Conservation (phyloP, 2,797 vertebrate genomes). For the Poeciliopsis infans region DNA sequence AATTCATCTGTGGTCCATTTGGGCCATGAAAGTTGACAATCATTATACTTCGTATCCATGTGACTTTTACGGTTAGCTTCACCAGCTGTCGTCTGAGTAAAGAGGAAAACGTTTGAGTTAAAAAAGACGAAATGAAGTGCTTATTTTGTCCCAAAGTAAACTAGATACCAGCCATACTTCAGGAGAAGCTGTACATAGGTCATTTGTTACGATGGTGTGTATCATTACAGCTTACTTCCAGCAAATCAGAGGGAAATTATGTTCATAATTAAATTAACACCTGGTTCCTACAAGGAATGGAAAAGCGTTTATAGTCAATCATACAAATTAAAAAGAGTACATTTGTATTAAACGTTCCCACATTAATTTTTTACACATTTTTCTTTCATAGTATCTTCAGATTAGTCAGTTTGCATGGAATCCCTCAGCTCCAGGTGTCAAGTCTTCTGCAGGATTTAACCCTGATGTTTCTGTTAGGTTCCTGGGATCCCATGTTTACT, state of each 20-base stretch:
- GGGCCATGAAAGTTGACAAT: not conserved
- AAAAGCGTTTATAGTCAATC: not conserved
- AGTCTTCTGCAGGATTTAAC: not conserved
- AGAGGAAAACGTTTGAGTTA: not conserved
- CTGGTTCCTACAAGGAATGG: not conserved
- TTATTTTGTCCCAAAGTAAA: not conserved
- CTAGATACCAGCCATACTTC: not conserved
- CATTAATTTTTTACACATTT: not conserved
- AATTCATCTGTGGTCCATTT: accelerated
- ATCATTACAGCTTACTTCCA: not conserved
- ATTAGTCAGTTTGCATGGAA: not conserved
- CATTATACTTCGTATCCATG: conserved; percentile 3
- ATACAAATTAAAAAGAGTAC: not conserved
- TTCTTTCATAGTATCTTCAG: not conserved
- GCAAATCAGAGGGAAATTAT: not conserved
- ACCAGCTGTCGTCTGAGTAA: not conserved
- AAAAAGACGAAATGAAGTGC: not conserved
- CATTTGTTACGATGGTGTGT: not conserved
- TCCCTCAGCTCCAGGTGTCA: not conserved
- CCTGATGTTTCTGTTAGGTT: not conserved
- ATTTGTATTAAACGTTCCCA: not conserved
- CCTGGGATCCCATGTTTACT: not conserved
- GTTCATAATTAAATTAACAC: not conserved
- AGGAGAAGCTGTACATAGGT: not conserved
- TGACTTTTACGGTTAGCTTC: conserved; percentile 2